These are phyloP conservation scores for Asbolus verrucosus DNA, from an alignment of 1,140 invertebrate species.

Conservation along the genomic window DNA sequence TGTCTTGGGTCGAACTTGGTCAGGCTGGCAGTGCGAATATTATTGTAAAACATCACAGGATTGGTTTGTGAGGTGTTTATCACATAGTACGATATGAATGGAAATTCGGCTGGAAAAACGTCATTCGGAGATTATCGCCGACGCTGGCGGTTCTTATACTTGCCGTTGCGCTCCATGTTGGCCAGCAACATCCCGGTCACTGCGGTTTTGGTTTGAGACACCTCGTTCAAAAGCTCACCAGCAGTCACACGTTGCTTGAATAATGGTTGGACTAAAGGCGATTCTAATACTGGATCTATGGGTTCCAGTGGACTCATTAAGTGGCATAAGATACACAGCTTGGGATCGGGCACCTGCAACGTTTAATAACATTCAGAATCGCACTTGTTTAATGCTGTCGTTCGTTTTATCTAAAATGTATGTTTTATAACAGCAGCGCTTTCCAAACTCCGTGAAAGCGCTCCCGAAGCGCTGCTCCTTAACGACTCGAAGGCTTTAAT, in stretches of 20 bases:
- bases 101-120: constrained; percentile 81
- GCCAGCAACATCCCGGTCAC: constrained; percentile 85
- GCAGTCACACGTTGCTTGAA: constrained; percentile 82
- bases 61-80: constrained; percentile 88
- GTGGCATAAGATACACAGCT: constrained; percentile 86
- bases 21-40: constrained; percentile 81
- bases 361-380: too few relatives aligned
- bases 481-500: too few relatives aligned
- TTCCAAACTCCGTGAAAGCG: too few relatives aligned
- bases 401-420: too few relatives aligned
- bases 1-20: constrained; percentile 85
- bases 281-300: constrained; percentile 85
- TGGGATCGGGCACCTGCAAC: constrained; percentile 84
- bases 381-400: too few relatives aligned
- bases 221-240: constrained; percentile 80
- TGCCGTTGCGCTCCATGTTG: constrained; percentile 89
- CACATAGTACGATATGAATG: constrained; percentile 91
- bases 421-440: too few relatives aligned
- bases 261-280: constrained; percentile 81
- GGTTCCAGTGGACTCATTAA: constrained; percentile 88
- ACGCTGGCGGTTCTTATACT: constrained; percentile 40
- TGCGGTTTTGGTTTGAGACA: constrained; percentile 77
- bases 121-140: neutral
- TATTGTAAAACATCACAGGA: constrained; percentile 85
- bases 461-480: too few relatives aligned